Percentiles rank a stretch among this genome's conserved stretches.
phyloP scores from a whole-genome alignment of 1,140 invertebrate species.

The Megalopta genalis region DNA sequence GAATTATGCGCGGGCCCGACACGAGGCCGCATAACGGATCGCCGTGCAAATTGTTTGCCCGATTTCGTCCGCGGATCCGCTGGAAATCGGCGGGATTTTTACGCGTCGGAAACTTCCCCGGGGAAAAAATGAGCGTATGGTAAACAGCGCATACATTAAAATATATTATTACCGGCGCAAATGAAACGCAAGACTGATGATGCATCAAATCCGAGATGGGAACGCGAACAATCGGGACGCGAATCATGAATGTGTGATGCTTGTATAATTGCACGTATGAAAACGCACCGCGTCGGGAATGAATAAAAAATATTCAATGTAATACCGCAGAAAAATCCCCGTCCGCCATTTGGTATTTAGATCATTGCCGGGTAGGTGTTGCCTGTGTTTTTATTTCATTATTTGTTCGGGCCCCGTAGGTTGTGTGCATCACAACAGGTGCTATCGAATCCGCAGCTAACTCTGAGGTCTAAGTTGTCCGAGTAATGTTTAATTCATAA shows the following conservation, averaged over 20 bases:
- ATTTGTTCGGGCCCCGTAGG: no score
- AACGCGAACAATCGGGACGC: neutral
- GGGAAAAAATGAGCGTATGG: neutral
- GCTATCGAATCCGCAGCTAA: no score
- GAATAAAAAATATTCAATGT: neutral
- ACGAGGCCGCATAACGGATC: neutral
- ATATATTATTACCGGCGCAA: neutral
- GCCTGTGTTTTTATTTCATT: no score
- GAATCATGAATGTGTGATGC: no score
- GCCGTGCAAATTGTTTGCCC: neutral
- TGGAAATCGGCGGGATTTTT: neutral
- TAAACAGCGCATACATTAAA: conserved; percentile 1
- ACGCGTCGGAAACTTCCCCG: neutral
- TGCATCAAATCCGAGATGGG: neutral
- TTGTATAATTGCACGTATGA: neutral
- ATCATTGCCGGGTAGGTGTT: no score
- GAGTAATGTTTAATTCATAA: no score
- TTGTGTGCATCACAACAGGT: no score
- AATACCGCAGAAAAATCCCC: no score
- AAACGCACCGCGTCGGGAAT: neutral
- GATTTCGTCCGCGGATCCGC: no score
- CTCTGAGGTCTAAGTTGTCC: no score
- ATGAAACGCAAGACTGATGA: neutral
- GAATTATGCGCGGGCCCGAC: no score
- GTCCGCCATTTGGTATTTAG: no score